These are phyloP conservation scores for Pelodiscus sinensis DNA, from an alignment of 2,113 vertebrate genomes.

Conservation along the genomic window DNA sequence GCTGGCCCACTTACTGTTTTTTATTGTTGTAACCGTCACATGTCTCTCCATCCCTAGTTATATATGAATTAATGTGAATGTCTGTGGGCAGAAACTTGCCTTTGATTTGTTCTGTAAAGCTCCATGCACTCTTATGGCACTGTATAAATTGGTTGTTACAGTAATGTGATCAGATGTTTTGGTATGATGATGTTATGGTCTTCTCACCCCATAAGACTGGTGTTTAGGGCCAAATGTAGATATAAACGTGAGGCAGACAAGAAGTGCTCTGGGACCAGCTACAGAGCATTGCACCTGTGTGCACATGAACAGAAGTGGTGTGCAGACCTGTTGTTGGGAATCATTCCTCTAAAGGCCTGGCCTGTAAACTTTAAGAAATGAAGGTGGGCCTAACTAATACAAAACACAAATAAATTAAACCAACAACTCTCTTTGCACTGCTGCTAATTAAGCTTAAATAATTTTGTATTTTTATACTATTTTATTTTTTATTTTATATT, in stretches of 20 bases:
- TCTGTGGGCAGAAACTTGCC: neutral
- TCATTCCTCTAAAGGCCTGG: neutral
- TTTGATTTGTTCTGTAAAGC: neutral
- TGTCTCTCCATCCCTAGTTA: neutral
- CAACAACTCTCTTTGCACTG: neutral
- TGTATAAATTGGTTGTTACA: neutral
- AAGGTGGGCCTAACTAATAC: neutral
- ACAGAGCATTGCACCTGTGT: neutral
- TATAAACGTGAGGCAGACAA: neutral
- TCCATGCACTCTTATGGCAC: neutral
- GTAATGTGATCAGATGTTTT: neutral
- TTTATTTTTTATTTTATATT: neutral
- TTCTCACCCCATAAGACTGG: neutral
- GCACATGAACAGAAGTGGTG: neutral
- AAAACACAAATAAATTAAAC: neutral
- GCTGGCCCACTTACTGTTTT: too few relatives aligned
- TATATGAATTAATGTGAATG: neutral
- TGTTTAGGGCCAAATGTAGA: accelerated
- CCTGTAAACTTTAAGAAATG: neutral
- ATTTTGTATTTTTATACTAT: neutral
- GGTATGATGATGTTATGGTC: neutral
- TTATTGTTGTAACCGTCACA: neutral
- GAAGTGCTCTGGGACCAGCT: neutral
- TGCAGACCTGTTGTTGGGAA: neutral
- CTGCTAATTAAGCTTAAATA: neutral